phyloP scores from a whole-genome alignment of 2,797 vertebrate species.

The Tapera naevia region DNA sequence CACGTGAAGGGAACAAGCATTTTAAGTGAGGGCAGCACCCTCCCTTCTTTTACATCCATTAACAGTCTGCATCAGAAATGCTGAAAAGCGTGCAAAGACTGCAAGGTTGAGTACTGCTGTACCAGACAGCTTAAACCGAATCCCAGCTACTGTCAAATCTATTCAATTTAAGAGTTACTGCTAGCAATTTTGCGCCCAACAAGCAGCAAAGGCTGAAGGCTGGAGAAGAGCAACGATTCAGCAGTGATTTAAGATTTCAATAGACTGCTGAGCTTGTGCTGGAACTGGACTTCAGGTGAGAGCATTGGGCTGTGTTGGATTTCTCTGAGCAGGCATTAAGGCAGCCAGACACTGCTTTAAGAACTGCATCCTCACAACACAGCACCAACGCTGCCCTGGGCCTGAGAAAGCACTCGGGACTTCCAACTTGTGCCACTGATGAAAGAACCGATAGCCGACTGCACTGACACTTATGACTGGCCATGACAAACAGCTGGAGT shows the following conservation, averaged over 20 bases:
- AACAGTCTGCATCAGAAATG: background rate
- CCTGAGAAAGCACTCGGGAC: background rate
- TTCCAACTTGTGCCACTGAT: background rate
- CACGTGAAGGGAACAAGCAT: background rate
- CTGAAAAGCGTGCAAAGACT: background rate
- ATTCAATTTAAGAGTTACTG: background rate
- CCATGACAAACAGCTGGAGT: background rate
- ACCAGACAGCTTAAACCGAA: background rate
- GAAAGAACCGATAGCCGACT: background rate
- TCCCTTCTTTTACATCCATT: background rate
- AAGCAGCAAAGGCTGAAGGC: background rate
- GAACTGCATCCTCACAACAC: background rate
- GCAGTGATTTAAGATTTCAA: background rate
- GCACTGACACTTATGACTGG: accelerated
- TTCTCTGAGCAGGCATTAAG: background rate
- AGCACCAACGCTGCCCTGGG: background rate
- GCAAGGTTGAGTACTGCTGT: background rate
- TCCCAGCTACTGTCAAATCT: background rate
- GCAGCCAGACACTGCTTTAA: background rate
- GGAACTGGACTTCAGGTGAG: background rate
- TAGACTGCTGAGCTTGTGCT: background rate
- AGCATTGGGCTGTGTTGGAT: background rate
- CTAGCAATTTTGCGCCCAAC: background rate
- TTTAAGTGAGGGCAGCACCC: background rate
- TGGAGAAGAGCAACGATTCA: background rate